phyloP scores from a whole-genome alignment of 2,113 vertebrate genomes.

The Gadus macrocephalus region DNA sequence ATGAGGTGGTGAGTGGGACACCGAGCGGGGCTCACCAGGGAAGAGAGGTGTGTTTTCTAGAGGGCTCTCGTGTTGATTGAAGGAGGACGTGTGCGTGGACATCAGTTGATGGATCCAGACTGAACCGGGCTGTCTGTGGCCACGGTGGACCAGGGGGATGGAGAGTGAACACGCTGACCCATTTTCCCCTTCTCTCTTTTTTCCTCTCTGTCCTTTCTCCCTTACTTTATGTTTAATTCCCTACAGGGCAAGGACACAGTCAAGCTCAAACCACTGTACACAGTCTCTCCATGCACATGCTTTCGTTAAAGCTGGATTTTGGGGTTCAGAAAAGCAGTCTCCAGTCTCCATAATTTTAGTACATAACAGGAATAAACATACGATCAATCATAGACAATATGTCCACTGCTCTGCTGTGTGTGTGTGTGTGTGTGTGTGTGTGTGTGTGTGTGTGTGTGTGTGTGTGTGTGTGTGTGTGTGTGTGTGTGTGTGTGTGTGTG shows the following conservation, averaged over 20 bases:
- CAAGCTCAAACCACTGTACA: constrained; percentile 13
- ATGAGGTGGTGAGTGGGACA: neutral
- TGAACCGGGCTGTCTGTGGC: constrained; percentile 23
- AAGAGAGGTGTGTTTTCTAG: constrained; percentile 15
- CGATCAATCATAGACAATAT: too few relatives aligned
- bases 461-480: neutral
- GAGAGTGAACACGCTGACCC: constrained; percentile 61
- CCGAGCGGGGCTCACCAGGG: neutral
- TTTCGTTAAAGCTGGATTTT: neutral
- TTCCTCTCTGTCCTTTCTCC: neutral
- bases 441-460: neutral
- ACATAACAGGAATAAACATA: too few relatives aligned
- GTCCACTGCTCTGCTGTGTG: neutral
- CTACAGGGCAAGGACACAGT: constrained; percentile 6
- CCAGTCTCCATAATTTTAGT: too few relatives aligned
- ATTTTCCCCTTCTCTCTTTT: constrained; percentile 38
- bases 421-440: constrained; percentile 8
- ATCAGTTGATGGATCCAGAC: constrained; percentile 65
- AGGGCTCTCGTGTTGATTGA: constrained; percentile 53
- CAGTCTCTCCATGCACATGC: neutral
- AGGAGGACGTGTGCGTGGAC: constrained; percentile 54
- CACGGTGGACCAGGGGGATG: constrained; percentile 45
- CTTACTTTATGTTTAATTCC: neutral
- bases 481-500: neutral
- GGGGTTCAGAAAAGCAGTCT: neutral